phyloP scores from a whole-genome alignment of 1,140 invertebrate genomes.

The Atopsyche davidsoni region DNA sequence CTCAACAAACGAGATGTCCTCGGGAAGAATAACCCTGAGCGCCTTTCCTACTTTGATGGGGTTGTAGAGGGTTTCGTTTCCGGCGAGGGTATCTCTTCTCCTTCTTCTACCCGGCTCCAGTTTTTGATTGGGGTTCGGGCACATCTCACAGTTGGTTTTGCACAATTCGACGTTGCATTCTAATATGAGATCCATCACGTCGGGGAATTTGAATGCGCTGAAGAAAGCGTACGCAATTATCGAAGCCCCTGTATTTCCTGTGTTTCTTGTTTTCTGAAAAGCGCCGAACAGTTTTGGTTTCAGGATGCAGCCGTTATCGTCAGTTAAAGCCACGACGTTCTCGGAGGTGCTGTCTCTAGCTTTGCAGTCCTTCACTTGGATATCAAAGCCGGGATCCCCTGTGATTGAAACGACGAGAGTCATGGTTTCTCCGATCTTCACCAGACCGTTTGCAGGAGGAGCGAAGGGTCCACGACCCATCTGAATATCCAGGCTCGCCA shows the following conservation, averaged over 20 bases:
- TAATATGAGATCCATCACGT: constrained; percentile 77
- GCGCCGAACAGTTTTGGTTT: constrained; percentile 77
- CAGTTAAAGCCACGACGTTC: constrained; percentile 65
- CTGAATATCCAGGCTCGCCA: constrained; percentile 74
- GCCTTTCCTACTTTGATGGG: constrained; percentile 55
- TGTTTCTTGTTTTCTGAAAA: constrained; percentile 73
- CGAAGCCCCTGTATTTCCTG: constrained; percentile 65
- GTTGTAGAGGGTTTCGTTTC: constrained; percentile 48
- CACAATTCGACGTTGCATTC: constrained; percentile 82
- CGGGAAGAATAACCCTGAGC: constrained; percentile 59
- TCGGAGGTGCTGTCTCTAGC: constrained; percentile 61
- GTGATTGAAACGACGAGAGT: constrained; percentile 76
- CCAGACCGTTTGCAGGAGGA: constrained; percentile 65
- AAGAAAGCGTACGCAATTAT: constrained; percentile 76
- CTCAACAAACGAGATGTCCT: constrained; percentile 46
- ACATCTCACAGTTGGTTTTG: constrained; percentile 71
- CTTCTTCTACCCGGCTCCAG: constrained; percentile 55
- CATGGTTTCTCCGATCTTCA: constrained; percentile 78
- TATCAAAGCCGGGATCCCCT: constrained; percentile 73
- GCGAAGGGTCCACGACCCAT: constrained; percentile 73
- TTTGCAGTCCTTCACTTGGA: constrained; percentile 70
- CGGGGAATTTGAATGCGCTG: constrained; percentile 84
- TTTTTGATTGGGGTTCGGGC: constrained; percentile 60
- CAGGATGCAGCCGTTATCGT: constrained; percentile 70
- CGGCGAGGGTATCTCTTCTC: constrained; percentile 44